Conservation (phyloP, 2,113 vertebrate genomes). For the Dipodomys merriami region DNA sequence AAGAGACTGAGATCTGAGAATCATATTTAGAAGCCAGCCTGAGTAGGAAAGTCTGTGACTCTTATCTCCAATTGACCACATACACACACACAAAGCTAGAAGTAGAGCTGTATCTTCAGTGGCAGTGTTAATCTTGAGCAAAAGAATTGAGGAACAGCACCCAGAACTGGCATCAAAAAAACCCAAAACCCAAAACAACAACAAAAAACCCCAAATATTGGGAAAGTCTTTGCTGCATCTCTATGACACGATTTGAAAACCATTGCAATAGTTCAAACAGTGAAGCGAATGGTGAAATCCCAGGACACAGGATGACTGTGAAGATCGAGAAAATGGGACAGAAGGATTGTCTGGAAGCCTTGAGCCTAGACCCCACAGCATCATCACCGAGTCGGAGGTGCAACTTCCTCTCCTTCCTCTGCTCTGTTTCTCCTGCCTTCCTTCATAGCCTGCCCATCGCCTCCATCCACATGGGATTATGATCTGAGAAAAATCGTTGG, state of each 20-base stretch:
- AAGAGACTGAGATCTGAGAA: too few species aligned
- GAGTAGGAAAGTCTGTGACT: too few species aligned
- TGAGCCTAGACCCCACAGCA: rapidly evolving
- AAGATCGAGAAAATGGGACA: not conserved
- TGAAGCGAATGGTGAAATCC: not conserved
- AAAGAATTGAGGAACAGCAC: too few species aligned
- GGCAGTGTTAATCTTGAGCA: too few species aligned
- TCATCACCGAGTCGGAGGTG: not conserved
- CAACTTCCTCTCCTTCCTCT: too few species aligned
- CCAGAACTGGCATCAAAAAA: too few species aligned
- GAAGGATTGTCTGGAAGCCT: rapidly evolving
- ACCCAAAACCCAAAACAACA: too few species aligned
- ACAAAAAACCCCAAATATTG: not conserved
- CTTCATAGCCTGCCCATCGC: not conserved
- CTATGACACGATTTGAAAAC: not conserved
- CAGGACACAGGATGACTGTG: not conserved
- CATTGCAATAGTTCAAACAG: not conserved
- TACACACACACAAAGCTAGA: too few species aligned
- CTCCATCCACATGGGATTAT: not conserved
- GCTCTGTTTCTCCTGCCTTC: not conserved
- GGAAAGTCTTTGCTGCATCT: not conserved
- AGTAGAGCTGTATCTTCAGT: too few species aligned
- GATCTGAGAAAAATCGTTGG: not conserved
- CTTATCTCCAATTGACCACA: too few species aligned
- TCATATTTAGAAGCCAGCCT: too few species aligned